phyloP scores from a whole-genome alignment of 2,797 vertebrate genomes.

The Xiphophorus birchmanni region DNA sequence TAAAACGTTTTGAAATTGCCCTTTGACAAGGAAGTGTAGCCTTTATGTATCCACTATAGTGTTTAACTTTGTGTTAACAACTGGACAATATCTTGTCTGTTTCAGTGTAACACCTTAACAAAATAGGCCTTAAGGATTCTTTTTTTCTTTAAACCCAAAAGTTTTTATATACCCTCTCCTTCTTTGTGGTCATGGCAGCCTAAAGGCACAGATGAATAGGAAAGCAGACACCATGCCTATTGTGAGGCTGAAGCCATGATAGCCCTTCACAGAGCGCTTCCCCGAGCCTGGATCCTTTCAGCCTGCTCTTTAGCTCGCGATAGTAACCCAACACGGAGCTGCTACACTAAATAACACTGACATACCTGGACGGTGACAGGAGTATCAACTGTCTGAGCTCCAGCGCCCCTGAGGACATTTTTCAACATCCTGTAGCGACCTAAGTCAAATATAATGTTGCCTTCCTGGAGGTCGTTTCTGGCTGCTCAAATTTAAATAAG shows the following conservation, averaged over 20 bases:
- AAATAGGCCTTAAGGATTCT: constrained; percentile 27
- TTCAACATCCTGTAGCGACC: constrained; percentile 55
- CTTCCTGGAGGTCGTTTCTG: constrained; percentile 35
- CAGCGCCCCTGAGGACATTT: constrained; percentile 49
- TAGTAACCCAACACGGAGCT: constrained; percentile 69
- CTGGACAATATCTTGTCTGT: constrained; percentile 33
- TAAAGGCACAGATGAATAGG: constrained; percentile 64
- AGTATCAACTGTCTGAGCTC: constrained; percentile 58
- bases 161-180: constrained; percentile 56
- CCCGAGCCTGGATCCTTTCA: constrained; percentile 61
- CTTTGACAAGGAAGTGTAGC: neutral
- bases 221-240: constrained; percentile 76
- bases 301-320: constrained; percentile 45
- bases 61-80: constrained; percentile 1
- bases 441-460: constrained; percentile 52
- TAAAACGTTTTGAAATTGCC: neutral
- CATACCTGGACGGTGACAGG: constrained; percentile 65
- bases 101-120: constrained; percentile 32
- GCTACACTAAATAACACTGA: constrained; percentile 60
- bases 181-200: constrained; percentile 37
- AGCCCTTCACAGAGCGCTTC: constrained; percentile 54
- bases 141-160: constrained; percentile 16
- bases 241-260: constrained; percentile 67
- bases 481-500: constrained; percentile 42
- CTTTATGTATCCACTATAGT: neutral